A percentile compares a stretch with the other conserved stretches of the same genome.
Conservation (phyloP, 2,888 invertebrate species). For the Pollenia angustigena region DNA sequence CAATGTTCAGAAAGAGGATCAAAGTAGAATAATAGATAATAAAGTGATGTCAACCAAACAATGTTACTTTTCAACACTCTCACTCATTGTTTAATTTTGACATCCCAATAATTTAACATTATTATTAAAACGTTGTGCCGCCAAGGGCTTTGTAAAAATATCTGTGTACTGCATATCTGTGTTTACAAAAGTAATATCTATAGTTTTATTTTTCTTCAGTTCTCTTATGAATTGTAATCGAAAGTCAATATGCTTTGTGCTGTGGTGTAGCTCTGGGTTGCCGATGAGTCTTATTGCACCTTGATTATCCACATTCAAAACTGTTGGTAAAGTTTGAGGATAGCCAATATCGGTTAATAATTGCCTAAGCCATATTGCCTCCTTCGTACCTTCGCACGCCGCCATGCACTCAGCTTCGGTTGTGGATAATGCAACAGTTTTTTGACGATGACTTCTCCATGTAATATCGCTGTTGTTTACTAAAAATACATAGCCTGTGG, state of each 20-base stretch:
- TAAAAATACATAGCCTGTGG: constrained; percentile 73
- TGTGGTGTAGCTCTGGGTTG: constrained; percentile 48
- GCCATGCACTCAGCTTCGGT: constrained; percentile 78
- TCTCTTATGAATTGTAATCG: no score
- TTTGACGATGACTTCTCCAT: constrained; percentile 78
- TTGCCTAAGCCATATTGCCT: constrained; percentile 47
- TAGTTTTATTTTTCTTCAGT: no score
- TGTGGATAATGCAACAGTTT: constrained; percentile 77
- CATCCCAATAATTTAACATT: no score
- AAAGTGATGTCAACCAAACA: neutral
- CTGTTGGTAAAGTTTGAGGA: constrained; percentile 33
- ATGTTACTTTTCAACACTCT: no score
- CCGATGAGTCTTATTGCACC: constrained; percentile 54
- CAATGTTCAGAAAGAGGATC: neutral
- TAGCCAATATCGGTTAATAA: constrained; percentile 54
- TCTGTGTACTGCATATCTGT: no score
- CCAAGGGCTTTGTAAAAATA: no score
- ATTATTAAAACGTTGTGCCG: no score
- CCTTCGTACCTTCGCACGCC: constrained; percentile 67
- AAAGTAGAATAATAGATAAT: neutral
- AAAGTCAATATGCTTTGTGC: constrained; percentile 40
- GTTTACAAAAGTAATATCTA: no score
- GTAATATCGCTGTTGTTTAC: constrained; percentile 75
- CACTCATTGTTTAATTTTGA: no score
- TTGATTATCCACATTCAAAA: constrained; percentile 58